Percentiles rank a stretch among this genome's conserved stretches.
These are phyloP conservation scores for Anoncus sp. DNA, from an alignment of 2,888 invertebrate species.

Conservation along the genomic window DNA sequence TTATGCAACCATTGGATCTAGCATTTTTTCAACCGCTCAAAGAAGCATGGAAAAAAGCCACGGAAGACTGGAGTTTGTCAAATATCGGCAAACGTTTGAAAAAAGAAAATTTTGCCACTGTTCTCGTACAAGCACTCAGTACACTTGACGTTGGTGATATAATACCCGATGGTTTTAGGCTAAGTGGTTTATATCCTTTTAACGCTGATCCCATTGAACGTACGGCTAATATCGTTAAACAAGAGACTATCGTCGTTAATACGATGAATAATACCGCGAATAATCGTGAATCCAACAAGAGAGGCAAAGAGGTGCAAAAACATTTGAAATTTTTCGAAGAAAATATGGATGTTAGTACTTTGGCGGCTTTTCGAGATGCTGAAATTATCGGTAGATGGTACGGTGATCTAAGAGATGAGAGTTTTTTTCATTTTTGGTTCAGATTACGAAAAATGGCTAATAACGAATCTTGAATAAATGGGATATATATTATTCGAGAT, in stretches of 20 bases:
- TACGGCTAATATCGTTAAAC: background rate
- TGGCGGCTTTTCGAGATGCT: slow-evolving; percentile 47
- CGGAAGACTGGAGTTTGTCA: slow-evolving; percentile 47
- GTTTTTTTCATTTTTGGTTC: slow-evolving; percentile 61
- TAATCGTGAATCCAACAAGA: no score
- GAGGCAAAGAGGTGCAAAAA: slow-evolving; percentile 23
- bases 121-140: slow-evolving; percentile 25
- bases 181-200: slow-evolving; percentile 57
- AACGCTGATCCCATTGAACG: slow-evolving; percentile 38
- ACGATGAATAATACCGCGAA: no score
- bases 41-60: slow-evolving; percentile 28
- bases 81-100: slow-evolving; percentile 50
- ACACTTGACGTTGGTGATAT: slow-evolving; percentile 31
- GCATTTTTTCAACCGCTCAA: slow-evolving; percentile 67
- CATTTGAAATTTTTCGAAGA: slow-evolving; percentile 56
- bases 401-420: slow-evolving; percentile 60
- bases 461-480: slow-evolving; percentile 1
- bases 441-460: slow-evolving; percentile 41
- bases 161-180: slow-evolving; percentile 51
- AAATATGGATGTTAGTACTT: slow-evolving; percentile 37
- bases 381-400: slow-evolving; percentile 54
- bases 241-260: no score
- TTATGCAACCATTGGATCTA: slow-evolving; percentile 68
- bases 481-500: no score
- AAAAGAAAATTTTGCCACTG: slow-evolving; percentile 43